Evolutionary conservation across 1,140 invertebrate genomes (phyloP).

Genomic region (Bombyx mandarina): DNA sequence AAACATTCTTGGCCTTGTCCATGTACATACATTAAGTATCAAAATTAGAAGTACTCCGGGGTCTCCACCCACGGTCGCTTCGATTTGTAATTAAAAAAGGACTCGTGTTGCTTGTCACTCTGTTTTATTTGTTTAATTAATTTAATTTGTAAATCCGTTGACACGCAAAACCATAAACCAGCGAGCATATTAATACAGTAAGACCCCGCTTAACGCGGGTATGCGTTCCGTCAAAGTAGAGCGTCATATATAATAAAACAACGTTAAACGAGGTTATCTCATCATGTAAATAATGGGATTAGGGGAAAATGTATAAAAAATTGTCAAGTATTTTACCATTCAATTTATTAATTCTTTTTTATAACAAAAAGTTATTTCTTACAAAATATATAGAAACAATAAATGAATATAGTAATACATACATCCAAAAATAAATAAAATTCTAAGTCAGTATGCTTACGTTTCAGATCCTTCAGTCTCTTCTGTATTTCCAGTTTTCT

Average conservation of each 20-base stretch:
- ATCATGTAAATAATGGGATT: constrained; percentile 4
- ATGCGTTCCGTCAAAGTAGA: neutral
- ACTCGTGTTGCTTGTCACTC: too few species aligned
- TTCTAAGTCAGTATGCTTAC: neutral
- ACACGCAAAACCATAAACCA: too few species aligned
- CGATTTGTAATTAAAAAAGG: too few species aligned
- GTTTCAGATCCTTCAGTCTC: neutral
- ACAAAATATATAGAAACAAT: neutral
- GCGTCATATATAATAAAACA: neutral
- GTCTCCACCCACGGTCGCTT: too few species aligned
- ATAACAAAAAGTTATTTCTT: neutral
- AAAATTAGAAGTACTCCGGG: too few species aligned
- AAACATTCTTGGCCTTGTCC: too few species aligned
- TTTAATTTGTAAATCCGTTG: too few species aligned
- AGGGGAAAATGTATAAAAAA: neutral
- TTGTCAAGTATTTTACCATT: constrained; percentile 1
- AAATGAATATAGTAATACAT: neutral
- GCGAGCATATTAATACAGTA: neutral
- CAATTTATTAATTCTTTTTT: constrained; percentile 2
- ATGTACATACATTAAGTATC: too few species aligned
- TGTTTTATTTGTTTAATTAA: too few species aligned
- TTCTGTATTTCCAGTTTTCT: neutral
- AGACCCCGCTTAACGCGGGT: neutral
- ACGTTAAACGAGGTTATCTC: neutral
- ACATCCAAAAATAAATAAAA: neutral